These are phyloP conservation scores for Acropora yongei DNA, from an alignment of 64 coral and sea anemone species.

Conservation along the genomic window DNA sequence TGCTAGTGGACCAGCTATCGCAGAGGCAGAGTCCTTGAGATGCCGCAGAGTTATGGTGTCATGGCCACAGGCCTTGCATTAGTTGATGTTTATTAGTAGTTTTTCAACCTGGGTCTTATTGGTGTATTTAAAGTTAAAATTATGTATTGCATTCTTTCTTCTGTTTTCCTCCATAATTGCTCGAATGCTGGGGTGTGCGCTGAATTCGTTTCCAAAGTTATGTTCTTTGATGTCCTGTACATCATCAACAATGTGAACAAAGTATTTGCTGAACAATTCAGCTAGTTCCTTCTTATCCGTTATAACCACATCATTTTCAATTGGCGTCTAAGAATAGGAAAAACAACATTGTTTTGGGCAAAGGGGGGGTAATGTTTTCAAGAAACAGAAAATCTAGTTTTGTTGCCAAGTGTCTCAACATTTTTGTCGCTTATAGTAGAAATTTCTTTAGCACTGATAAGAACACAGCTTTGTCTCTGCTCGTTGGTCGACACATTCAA, in stretches of 20 bases:
- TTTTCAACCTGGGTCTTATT: conserved; percentile 48
- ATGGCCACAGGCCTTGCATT: conserved; percentile 28
- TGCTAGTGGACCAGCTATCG: conserved; percentile 45
- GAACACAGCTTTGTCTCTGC: too few relatives aligned
- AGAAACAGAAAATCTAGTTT: too few relatives aligned
- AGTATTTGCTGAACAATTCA: not conserved
- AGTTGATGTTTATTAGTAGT: conserved; percentile 26
- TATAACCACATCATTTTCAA: not conserved
- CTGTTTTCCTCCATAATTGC: too few relatives aligned
- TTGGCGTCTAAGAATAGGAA: not conserved
- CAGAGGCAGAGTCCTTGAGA: conserved; percentile 35
- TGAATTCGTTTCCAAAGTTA: not conserved
- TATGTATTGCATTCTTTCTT: too few relatives aligned
- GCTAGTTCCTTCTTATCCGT: not conserved
- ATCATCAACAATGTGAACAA: not conserved
- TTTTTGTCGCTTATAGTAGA: too few relatives aligned
- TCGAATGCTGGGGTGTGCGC: not conserved
- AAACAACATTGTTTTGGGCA: too few relatives aligned
- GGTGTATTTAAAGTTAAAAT: not conserved
- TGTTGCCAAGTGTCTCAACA: too few relatives aligned
- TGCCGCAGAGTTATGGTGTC: conserved; percentile 23
- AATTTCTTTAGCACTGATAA: too few relatives aligned
- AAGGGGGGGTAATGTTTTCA: too few relatives aligned
- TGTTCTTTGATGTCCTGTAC: not conserved
- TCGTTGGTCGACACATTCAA: not conserved